Evolutionary conservation across 2,797 vertebrate genomes (phyloP).

Genomic region (Muscicapa striata): DNA sequence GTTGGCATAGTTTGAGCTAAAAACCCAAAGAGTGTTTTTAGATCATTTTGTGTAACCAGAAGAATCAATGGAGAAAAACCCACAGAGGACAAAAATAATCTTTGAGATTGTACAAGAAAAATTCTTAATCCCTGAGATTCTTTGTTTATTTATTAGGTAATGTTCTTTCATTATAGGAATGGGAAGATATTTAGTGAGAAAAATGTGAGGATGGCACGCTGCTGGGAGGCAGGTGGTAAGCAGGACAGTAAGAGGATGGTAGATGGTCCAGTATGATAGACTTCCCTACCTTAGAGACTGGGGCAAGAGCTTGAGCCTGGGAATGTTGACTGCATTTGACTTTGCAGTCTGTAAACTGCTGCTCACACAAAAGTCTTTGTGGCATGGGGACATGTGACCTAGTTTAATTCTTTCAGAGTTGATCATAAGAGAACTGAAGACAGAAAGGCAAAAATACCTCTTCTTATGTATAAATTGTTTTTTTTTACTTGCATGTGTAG

Average conservation of each 20-base stretch:
- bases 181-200: not conserved
- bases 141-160: not conserved
- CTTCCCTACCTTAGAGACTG: not conserved
- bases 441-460: not conserved
- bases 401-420: not conserved
- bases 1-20: rapidly evolving
- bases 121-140: not conserved
- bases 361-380: not conserved
- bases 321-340: not conserved
- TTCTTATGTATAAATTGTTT: not conserved
- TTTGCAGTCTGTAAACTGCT: not conserved
- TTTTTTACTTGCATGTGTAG: not conserved
- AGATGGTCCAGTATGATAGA: not conserved
- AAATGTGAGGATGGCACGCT: not conserved
- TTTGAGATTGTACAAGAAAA: not conserved
- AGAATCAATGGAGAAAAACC: not conserved
- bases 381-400: not conserved
- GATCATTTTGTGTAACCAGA: not conserved
- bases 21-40: not conserved
- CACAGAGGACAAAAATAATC: not conserved
- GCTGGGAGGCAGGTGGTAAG: not conserved
- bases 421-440: not conserved
- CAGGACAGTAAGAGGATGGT: too few relatives aligned
- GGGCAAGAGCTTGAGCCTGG: not conserved
- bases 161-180: not conserved